Base-by-base conservation (phyloP, 1,140 invertebrate species). In the Rhynchophorus ferrugineus region DNA sequence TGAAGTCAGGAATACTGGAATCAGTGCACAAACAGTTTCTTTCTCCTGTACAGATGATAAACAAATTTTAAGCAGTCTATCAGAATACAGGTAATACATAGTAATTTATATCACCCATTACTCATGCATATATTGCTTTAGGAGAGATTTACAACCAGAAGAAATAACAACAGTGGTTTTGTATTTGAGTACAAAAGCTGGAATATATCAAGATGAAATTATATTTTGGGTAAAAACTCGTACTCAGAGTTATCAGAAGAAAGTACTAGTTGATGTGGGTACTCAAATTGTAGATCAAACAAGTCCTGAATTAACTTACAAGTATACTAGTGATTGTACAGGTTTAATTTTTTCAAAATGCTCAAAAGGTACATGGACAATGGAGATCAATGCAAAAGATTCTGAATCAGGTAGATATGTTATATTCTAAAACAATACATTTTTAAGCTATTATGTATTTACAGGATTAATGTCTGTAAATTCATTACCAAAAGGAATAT, bases 261-360 rank as follows among this genome's bases (percentile, higher is more conserved):
- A 69, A 20, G 65, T 64, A 0, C 59, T 69, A 7, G 21, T 75
- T 13, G 69, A 69, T 24, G 61, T 75, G 3, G 61, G 64, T 51
- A 58, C 34, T 18, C 47, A 48, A 20, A 39, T 68, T 58, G 36
- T 57, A 1, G 72, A 75, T 51, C 56, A 65, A 33, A 54, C 38
- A 18, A 60, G 54, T 9, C 75, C 74, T 41, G 62, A 54, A 1
- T 56, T 76, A 13, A 61, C 66, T 46, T 72, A 73, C 39, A 65
- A 59, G 9, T 78, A 70, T 37, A 73, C 71, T 35, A 73, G 72
- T 50, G 75, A 77, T 54, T 78, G 76, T 39, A 60, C 60, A 1
- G 69, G 69, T 13, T 67, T 71, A 44, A 46, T 69, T 2, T 63
- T 61, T 6, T 60, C 58, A 20, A 61, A 69, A 17, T 78, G 76